Conservation (phyloP, 1,140 invertebrate species). For the Cydia splendana region DNA sequence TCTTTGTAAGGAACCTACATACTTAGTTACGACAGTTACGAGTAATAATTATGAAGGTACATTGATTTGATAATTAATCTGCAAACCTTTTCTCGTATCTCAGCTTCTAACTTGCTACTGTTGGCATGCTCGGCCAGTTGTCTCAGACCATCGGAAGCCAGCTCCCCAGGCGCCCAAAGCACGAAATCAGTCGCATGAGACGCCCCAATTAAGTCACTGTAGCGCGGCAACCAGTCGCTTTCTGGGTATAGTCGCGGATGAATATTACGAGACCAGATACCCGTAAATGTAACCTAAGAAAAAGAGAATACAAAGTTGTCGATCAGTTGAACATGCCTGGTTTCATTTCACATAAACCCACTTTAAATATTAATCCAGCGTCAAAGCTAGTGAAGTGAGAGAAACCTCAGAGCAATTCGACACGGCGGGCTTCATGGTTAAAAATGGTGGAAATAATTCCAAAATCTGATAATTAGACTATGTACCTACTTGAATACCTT, state of each 20-base stretch:
- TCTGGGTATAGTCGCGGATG: constrained; percentile 66
- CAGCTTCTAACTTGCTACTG: constrained; percentile 59
- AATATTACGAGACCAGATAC: constrained; percentile 70
- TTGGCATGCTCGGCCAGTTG: constrained; percentile 66
- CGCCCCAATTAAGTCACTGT: constrained; percentile 65
- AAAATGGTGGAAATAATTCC: no score
- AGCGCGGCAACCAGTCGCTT: constrained; percentile 64
- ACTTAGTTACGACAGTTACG: not conserved
- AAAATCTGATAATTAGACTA: no score
- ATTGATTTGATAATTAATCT: not conserved
- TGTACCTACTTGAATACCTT: no score
- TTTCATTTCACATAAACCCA: no score
- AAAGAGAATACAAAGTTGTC: not conserved
- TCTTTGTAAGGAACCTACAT: no score
- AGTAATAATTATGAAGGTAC: constrained; percentile 8
- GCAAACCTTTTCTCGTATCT: constrained; percentile 63
- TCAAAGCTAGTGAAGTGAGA: no score
- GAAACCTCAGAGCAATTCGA: no score
- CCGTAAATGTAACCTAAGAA: constrained; percentile 60
- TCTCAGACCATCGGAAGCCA: constrained; percentile 56
- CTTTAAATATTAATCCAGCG: no score
- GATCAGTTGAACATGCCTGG: no score
- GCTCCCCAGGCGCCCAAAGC: constrained; percentile 58
- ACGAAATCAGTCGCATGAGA: constrained; percentile 58
- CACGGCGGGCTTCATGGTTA: no score